Evolutionary conservation across 2,113 vertebrate species (phyloP).

Genomic region (Mustela lutreola): DNA sequence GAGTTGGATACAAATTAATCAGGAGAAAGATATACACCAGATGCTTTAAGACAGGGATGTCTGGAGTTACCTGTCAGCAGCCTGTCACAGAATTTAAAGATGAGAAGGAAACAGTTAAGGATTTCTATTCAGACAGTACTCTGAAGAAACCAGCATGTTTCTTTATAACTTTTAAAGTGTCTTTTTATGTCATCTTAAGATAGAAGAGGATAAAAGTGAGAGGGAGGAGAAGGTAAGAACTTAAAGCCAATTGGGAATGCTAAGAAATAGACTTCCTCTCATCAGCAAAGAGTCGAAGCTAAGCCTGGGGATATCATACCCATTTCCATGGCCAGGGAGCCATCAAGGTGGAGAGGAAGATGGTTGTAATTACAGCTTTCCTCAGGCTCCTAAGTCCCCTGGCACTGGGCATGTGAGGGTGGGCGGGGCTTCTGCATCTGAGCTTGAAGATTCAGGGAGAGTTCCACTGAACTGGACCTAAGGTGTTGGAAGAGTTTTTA

Average conservation of each 20-base stretch:
- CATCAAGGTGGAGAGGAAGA: background rate
- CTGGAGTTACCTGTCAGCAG: conserved; percentile 28
- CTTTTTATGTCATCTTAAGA: background rate
- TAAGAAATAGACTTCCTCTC: background rate
- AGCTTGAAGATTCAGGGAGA: background rate
- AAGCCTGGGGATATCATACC: background rate
- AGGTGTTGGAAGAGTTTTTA: background rate
- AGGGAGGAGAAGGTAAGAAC: background rate
- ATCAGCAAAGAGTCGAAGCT: background rate
- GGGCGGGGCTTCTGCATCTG: background rate
- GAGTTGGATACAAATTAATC: conserved; percentile 59
- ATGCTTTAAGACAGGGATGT: background rate
- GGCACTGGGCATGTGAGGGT: accelerated
- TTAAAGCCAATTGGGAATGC: background rate
- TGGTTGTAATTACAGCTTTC: background rate
- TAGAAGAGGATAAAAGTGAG: background rate
- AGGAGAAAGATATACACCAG: background rate
- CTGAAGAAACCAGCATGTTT: background rate
- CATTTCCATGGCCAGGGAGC: background rate
- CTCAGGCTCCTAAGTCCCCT: too few relatives aligned
- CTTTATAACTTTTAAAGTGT: conserved; percentile 2
- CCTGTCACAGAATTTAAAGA: conserved; percentile 46
- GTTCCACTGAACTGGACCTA: background rate
- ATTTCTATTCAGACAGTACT: background rate
- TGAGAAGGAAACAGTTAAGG: conserved; percentile 19